Evolutionary conservation across 2,888 invertebrate genomes (phyloP), one percentile per base, ranked within the genome.

Genomic region (Parnassius mnemosyne): DNA sequence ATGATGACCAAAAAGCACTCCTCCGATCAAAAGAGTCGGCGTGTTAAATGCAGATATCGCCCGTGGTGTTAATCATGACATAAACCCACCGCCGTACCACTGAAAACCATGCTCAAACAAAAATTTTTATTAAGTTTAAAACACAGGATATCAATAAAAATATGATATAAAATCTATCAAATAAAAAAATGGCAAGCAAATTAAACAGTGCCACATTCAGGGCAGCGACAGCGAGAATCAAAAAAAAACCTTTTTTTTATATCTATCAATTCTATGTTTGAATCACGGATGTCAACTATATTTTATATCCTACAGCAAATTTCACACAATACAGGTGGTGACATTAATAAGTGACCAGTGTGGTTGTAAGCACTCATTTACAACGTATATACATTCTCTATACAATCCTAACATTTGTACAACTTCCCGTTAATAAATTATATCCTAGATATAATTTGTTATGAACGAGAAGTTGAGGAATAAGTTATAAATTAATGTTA

Each of bases 1-100:
- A 52, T 10, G 10, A 43, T 11, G 11, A 20, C 10, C 12, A 34
- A 49, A 55, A 56, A 61, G 56, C 63, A 65, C 76, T 80, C 84
- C 81, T 80, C 75, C 71, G 74, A 79, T 75, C 76, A 79, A 75
- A 80, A 74, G 74, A 72, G 67, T 67, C 68, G 70, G 69, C 73
- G 73, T 80, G 81, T 85, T 86, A 84, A 79, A 79, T 77, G 80
- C 77, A 71, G 61, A 68, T 64, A 61, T 68, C 58, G 67, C 65
- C 53, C 70, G 66, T 74, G 69, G 75, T 84, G 85, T 87, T 89
- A 89, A 83, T 81, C 72, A 85, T 81, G 73, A 86, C 89, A 89
- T 89, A 89, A 90, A 89, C 89, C 90, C 90, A 90, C 89, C 89
- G 80, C 87, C 84, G 73, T 78, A 81, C 83, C 84, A 85, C 81